These are phyloP conservation scores for Trichonephila inaurata DNA, from an alignment of 1,140 invertebrate genomes.

Conservation along the genomic window DNA sequence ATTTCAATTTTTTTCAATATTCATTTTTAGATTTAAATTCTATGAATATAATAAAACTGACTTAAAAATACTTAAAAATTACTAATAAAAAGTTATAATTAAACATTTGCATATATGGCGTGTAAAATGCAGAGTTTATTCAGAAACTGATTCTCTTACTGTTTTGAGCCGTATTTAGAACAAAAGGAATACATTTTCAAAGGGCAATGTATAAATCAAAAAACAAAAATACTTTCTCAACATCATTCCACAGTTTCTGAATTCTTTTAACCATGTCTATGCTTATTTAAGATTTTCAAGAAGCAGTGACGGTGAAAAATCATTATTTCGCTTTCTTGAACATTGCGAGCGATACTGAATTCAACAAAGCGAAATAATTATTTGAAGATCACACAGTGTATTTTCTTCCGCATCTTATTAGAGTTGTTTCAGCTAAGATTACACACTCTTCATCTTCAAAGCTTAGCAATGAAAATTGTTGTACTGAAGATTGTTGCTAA, in stretches of 20 bases:
- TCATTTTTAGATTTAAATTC: too few species aligned
- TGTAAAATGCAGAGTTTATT: too few species aligned
- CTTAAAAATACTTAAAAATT: too few species aligned
- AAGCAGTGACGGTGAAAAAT: conserved; percentile 19
- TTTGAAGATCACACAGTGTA: neutral
- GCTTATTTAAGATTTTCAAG: conserved; percentile 12
- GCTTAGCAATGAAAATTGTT: neutral
- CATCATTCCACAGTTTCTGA: neutral
- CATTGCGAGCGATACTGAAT: neutral
- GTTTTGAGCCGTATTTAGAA: too few species aligned
- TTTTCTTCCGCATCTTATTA: neutral
- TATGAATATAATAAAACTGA: too few species aligned
- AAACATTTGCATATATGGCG: too few species aligned
- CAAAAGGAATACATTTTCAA: neutral
- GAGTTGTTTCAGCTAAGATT: neutral
- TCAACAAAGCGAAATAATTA: conserved; percentile 45
- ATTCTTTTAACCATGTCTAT: conserved; percentile 4
- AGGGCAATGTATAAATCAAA: neutral
- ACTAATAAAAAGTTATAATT: too few species aligned
- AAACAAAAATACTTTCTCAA: neutral
- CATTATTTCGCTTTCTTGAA: conserved; percentile 21
- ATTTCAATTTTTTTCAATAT: too few species aligned
- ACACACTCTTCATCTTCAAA: neutral
- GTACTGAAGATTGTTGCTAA: neutral
- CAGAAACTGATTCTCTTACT: too few species aligned